Evolutionary conservation across 37 sponge, comb jelly and placozoan genomes (phyloP), one percentile per base, ranked within the genome.

Genomic region (Cliona cf. orientalis): DNA sequence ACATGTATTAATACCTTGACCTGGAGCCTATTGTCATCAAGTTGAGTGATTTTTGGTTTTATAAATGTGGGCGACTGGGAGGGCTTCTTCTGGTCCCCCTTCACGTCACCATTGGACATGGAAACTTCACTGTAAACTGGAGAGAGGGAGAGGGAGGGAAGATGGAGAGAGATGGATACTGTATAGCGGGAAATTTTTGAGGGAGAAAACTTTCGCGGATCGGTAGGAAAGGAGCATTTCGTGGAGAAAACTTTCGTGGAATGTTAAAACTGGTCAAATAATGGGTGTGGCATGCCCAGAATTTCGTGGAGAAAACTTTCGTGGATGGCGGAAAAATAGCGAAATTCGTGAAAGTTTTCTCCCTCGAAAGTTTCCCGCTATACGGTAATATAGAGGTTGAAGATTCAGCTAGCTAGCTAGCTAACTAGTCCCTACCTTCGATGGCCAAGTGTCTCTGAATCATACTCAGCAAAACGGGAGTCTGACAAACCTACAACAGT

Each of bases 371-470:
- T n/a, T n/a, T n/a, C n/a, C n/a, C n/a, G n/a, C n/a, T n/a, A n/a
- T n/a, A n/a, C n/a, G n/a, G n/a, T n/a, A n/a, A n/a, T n/a, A 49
- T 49, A 49, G 14, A 49, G 55, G 55, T 17, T 49, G 55, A 17
- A 49, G 17, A 49, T 49, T 19, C 55, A 49, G 55, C 17, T 11
- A 11, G 17, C 17, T 49, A 19, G 55, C 17, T 19, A 17, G 17
- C 55, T 49, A 11, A 49, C 26, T 25, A 7, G 7, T 11, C 1
- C 61, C 5, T 37, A 86, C 87, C 87, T 81, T 87, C 87, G 12
- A 87, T 87, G 59, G 75, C 31, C 5, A 87, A 44, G 58, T 87
- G 58, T 39, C 69, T 39, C 61, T 87, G 81, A 1, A 87, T 75
- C 39, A 79, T 35, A 25, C 37, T 79, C n/a, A 86, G 69, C 61